These are phyloP conservation scores for Cephus rjabovi DNA, from an alignment of 2,888 invertebrate species.

Conservation along the genomic window DNA sequence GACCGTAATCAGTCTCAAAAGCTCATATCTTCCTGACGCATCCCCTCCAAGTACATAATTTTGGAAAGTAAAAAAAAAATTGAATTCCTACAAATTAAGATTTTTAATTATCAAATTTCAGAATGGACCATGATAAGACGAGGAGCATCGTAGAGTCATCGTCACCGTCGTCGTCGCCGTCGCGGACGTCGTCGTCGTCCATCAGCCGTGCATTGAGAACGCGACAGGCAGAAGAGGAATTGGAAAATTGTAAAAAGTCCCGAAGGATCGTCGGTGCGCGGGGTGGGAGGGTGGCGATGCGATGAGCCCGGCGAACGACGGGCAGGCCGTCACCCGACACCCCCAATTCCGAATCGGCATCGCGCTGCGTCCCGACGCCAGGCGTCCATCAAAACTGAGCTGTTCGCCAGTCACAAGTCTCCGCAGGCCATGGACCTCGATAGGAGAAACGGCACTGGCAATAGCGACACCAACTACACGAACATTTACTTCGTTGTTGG, in stretches of 20 bases:
- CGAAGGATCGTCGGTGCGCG: constrained; percentile 42
- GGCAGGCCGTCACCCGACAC: constrained; percentile 58
- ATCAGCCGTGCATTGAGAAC: constrained; percentile 13
- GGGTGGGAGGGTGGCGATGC: constrained; percentile 60
- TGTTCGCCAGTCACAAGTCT: not conserved
- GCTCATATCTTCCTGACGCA: not conserved
- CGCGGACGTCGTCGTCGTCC: constrained; percentile 18
- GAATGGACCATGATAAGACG: constrained; percentile 55
- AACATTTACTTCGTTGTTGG: constrained; percentile 59
- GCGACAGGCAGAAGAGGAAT: not conserved
- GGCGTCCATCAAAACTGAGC: not conserved
- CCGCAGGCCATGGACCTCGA: constrained; percentile 60
- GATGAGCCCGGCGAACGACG: constrained; percentile 61
- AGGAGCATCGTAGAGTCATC: constrained; percentile 26
- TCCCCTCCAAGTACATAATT: not conserved
- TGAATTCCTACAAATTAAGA: fast-evolving
- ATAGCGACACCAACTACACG: constrained; percentile 53
- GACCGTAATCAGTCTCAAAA: not conserved
- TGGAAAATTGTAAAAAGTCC: not conserved
- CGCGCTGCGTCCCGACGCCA: not conserved
- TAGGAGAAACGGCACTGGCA: constrained; percentile 57
- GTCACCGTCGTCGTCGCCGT: constrained; percentile 17
- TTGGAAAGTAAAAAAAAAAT: not conserved
- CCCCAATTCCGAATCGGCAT: constrained; percentile 30
- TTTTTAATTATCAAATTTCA: constrained; percentile 24